Base-by-base conservation (phyloP, 2,797 vertebrate species). In the Phalloptychus januarius region DNA sequence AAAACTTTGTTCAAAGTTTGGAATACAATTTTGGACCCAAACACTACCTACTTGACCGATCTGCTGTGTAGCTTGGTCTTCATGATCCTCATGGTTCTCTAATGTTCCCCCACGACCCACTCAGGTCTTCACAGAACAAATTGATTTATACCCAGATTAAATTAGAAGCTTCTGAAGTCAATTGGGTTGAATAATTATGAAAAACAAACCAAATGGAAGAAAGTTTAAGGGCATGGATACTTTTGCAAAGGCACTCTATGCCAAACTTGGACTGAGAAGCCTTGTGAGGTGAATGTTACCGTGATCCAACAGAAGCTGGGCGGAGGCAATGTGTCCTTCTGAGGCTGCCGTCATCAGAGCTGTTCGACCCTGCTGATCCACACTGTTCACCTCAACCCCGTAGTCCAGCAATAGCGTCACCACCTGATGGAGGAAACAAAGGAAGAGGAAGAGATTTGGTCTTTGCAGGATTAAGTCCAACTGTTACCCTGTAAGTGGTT, bases 321-420 rank as follows among this genome's bases (percentile, higher is more conserved):
- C 97, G 0, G 97, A 97, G 87, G 91, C 94, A 84, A 97, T 90
- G 63, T 99, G 98, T 50, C 98, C 98, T 92, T 99, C 98, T 0
- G 97, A 99, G 0, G 98, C 96, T 0, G 98, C 97, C 87, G 96
- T 97, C 98, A 99, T 99, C 86, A 99, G 94, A 0, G 98, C 96
- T 0, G 97, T 99, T 4, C 98, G 95, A 2, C 98, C 97, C 88
- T 99, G 97, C 89, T 97, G 97, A 94, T 99, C 98, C 0, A 96
- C 95, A 95, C 96, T 96, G 94, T 99, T 98, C 63, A 97, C 96
- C 16, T 99, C 97, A 0, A 96, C 96, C 0, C 97, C 97, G 0
- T 97, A 97, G 0, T 94, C 98, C 79, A 99, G 92, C 4, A 99
- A 85, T 79, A 99, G 93, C 85, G 98, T 97, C 58, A 97, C 97